Evolutionary conservation across 2,113 vertebrate species (phyloP).

Genomic region (Cricetomys ansorgei): DNA sequence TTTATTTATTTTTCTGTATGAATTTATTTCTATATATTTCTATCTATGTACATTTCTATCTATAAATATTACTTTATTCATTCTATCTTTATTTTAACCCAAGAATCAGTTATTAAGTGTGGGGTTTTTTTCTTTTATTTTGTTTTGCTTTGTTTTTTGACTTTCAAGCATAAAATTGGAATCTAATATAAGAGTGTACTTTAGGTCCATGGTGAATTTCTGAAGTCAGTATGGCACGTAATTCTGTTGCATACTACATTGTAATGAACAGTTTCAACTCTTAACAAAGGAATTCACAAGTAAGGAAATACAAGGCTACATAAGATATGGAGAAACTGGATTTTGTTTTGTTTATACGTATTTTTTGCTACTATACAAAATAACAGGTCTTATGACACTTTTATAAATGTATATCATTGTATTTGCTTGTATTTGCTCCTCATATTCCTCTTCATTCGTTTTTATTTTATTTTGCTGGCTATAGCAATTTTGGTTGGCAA

Average conservation of each 20-base stretch:
- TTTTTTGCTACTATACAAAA: neutral
- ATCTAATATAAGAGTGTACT: neutral
- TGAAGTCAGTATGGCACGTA: neutral
- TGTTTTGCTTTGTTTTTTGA: neutral
- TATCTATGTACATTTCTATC: too few species aligned
- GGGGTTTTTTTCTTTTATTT: neutral
- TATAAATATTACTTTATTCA: too few species aligned
- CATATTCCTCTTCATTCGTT: neutral
- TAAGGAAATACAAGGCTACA: neutral
- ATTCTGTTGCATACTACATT: neutral
- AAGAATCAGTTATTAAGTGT: neutral
- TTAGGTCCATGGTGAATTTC: neutral
- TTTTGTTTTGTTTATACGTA: neutral
- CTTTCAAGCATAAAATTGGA: constrained; percentile 10
- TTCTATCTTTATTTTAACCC: too few species aligned
- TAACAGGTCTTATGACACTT: neutral
- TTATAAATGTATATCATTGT: neutral
- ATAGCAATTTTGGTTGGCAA: neutral
- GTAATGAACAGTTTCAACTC: neutral
- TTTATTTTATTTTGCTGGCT: neutral
- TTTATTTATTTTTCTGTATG: too few species aligned
- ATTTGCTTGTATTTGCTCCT: neutral
- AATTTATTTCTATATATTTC: too few species aligned
- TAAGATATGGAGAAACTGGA: neutral
- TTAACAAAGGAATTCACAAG: neutral